Evolutionary conservation across 2,888 invertebrate species (phyloP).

Genomic region (Heliconius erato): DNA sequence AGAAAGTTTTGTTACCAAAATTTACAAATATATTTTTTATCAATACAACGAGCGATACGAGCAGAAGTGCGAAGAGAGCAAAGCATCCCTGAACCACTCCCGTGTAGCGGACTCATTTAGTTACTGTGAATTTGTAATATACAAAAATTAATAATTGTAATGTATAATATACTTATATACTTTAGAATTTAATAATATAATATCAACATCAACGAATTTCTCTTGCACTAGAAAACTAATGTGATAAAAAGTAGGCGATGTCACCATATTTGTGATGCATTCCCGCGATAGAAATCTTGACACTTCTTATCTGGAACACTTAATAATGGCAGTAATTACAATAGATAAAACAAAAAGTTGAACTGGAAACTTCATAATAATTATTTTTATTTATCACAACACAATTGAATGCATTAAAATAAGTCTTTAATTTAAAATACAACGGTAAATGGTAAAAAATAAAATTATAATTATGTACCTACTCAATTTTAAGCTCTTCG

Average conservation of each 20-base stretch:
- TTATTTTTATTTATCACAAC: background rate
- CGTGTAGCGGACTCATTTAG: no score
- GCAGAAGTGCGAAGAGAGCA: no score
- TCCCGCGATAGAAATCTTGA: slow-evolving; percentile 29
- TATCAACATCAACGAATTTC: background rate
- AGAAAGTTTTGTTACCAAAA: background rate
- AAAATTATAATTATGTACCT: background rate
- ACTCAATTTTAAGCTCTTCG: slow-evolving; percentile 11
- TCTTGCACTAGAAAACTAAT: background rate
- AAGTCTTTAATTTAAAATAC: background rate
- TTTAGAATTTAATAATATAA: no score
- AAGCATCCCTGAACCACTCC: no score
- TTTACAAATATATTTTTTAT: no score
- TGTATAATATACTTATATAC: background rate
- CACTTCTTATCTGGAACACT: slow-evolving; percentile 35
- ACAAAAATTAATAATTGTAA: no score
- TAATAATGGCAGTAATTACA: slow-evolving; percentile 36
- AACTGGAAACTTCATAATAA: slow-evolving; percentile 36
- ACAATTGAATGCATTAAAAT: slow-evolving; percentile 9
- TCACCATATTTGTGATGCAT: slow-evolving; percentile 21
- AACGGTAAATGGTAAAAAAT: background rate
- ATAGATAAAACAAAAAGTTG: slow-evolving; percentile 39
- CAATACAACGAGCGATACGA: no score
- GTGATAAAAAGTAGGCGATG: slow-evolving; percentile 9
- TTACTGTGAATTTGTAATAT: no score